Evolutionary conservation across 2,888 invertebrate species (phyloP), one percentile per base, ranked within the genome.

Genomic region (Odontocolon sp.): DNA sequence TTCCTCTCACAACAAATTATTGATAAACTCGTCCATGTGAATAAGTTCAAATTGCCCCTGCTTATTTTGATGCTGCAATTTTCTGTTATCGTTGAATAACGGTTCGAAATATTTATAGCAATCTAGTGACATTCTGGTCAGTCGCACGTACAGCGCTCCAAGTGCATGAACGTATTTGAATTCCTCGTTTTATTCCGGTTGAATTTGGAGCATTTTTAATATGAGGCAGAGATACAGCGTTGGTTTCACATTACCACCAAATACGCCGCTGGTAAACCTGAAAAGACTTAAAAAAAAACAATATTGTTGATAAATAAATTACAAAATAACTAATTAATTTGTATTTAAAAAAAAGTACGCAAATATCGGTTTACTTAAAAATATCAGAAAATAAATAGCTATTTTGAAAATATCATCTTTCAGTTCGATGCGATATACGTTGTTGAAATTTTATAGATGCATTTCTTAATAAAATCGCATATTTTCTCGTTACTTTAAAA

Each of bases 161-260:
- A 99, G 91, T 0, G 98, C 99, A 79, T 99, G 94, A 0, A 99
- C 98, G 89, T 99, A 99, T 92, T 99, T 99, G 88, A 98, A 99
- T 88, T 99, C 99, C 89, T 99, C 99, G 88, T 99, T 99, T 89
- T 99, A 99, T 89, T 99, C 99, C 9, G 99, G 99, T 91, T 99
- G 99, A 86, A 99, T 99, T 92, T 99, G 99, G 21, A 99, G 92
- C 98, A 99, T 98, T 93, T 99, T 99, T 11, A 99, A 91, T 14
- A 97, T 95, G 64, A 99, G 93, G 91, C 99, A 99, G 9, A 99
- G 92, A 90, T 99, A 99, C 38, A 99, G 99, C 5, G 98, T 97
- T 0, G 99, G 98, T 88, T 98, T 99, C 50, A 99, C 96, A 90
- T 99, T 99, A 16, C 99, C 99, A 2, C 99, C 99, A 88, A 94